A percentile compares a stretch with the other conserved stretches of the same genome.
These are phyloP conservation scores for Calonectris borealis DNA, from an alignment of 2,113 vertebrate genomes.

Conservation along the genomic window DNA sequence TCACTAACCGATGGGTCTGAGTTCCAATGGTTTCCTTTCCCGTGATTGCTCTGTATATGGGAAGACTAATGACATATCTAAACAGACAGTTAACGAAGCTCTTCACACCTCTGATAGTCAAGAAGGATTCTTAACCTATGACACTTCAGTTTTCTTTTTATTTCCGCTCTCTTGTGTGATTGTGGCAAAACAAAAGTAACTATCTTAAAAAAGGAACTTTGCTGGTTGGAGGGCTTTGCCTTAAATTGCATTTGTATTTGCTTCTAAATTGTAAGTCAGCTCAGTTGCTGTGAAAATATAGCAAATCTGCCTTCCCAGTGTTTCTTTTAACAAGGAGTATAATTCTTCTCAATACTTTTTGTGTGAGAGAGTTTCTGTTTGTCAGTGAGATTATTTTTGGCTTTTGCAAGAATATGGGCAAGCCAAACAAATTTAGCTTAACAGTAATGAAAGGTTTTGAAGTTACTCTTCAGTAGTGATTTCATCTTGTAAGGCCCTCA, in stretches of 20 bases:
- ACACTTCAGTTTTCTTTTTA: neutral
- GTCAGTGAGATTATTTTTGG: conserved; percentile 4
- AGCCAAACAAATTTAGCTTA: conserved; percentile 6
- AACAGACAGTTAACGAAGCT: neutral
- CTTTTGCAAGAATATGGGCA: neutral
- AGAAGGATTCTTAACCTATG: neutral
- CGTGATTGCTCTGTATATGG: conserved; percentile 31
- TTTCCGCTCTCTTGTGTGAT: neutral
- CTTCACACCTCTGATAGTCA: neutral
- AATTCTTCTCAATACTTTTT: neutral
- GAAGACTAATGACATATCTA: conserved; percentile 1
- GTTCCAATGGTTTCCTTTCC: conserved; percentile 68
- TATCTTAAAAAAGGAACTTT: neutral
- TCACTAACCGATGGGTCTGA: conserved; percentile 61
- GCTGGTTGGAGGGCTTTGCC: neutral
- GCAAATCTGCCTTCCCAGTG: neutral
- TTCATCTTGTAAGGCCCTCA: neutral
- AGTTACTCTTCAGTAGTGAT: neutral
- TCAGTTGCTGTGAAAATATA: neutral
- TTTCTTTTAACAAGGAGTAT: neutral
- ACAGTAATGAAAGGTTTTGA: neutral
- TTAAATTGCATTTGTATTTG: neutral
- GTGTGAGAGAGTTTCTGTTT: neutral
- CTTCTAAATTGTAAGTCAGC: neutral
- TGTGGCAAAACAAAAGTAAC: neutral